phyloP scores from a whole-genome alignment of 2,113 vertebrate species.

The Xenus cinereus region DNA sequence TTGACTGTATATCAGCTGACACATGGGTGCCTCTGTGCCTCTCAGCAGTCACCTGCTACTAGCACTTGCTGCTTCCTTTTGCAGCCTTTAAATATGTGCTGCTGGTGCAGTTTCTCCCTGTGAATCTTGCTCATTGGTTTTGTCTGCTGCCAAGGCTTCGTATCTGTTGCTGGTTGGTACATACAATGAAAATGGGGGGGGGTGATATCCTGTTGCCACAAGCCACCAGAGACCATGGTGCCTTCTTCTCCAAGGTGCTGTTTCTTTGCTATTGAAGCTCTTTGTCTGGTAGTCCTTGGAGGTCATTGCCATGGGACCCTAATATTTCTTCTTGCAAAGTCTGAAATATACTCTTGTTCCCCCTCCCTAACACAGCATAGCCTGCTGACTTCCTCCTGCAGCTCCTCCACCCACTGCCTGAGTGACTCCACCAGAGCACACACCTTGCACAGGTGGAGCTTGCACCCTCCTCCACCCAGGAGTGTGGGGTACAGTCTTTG shows the following conservation, averaged over 20 bases:
- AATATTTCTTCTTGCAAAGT: too few relatives aligned
- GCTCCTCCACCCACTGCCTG: not conserved
- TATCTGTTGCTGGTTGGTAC: not conserved
- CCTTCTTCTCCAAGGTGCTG: too few relatives aligned
- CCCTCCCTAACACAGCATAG: not conserved
- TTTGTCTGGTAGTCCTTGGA: too few relatives aligned
- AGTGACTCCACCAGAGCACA: not conserved
- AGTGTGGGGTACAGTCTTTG: too few relatives aligned
- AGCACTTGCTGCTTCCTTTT: not conserved
- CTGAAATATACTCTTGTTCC: too few relatives aligned
- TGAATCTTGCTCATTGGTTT: not conserved
- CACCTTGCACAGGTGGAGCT: too few relatives aligned
- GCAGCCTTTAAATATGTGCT: too few relatives aligned
- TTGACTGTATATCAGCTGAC: not conserved
- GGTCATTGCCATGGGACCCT: too few relatives aligned
- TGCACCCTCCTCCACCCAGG: too few relatives aligned
- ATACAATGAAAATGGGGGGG: not conserved
- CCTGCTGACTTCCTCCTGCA: not conserved
- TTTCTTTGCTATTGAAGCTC: too few relatives aligned
- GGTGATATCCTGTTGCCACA: not conserved
- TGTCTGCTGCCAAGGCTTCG: not conserved
- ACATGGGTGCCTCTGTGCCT: not conserved
- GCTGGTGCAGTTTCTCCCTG: not conserved
- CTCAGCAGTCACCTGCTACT: not conserved
- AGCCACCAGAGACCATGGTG: too few relatives aligned